Evolutionary conservation across 2,797 vertebrate genomes (phyloP).

Genomic region (Prionace glauca): DNA sequence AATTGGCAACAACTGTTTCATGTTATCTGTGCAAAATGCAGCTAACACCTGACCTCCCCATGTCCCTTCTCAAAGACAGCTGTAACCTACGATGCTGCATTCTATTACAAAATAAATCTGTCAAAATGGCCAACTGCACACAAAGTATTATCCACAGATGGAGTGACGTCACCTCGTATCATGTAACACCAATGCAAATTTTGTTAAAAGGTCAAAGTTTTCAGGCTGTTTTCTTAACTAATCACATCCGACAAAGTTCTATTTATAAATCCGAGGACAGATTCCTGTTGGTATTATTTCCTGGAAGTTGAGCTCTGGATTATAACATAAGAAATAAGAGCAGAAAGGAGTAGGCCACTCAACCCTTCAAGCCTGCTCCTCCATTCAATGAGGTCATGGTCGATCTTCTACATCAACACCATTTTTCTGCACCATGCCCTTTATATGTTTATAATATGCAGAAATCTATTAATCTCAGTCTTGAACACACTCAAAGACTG

Average conservation of each 20-base stretch:
- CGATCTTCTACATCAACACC: too few species aligned
- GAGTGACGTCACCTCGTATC: not conserved
- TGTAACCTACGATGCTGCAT: not conserved
- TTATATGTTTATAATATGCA: too few species aligned
- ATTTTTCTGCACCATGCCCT: too few species aligned
- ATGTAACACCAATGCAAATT: not conserved
- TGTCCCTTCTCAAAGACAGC: not conserved
- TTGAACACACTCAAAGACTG: too few species aligned
- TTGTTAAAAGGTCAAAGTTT: not conserved
- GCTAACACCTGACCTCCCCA: not conserved
- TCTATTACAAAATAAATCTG: not conserved
- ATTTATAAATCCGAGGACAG: not conserved
- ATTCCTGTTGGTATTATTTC: not conserved
- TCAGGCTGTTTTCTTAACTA: not conserved
- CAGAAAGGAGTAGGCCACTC: too few species aligned
- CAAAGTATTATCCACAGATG: not conserved
- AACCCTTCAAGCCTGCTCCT: too few species aligned
- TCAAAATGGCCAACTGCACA: not conserved
- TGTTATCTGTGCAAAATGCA: conserved; percentile 23
- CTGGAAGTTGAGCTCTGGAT: not conserved
- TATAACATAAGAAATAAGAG: not conserved
- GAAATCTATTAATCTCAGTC: too few species aligned
- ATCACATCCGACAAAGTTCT: not conserved
- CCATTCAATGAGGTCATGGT: too few species aligned
- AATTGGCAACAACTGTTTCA: conserved; percentile 23